Conservation (phyloP, 2,797 vertebrate species). For the Thalassophryne amazonica region DNA sequence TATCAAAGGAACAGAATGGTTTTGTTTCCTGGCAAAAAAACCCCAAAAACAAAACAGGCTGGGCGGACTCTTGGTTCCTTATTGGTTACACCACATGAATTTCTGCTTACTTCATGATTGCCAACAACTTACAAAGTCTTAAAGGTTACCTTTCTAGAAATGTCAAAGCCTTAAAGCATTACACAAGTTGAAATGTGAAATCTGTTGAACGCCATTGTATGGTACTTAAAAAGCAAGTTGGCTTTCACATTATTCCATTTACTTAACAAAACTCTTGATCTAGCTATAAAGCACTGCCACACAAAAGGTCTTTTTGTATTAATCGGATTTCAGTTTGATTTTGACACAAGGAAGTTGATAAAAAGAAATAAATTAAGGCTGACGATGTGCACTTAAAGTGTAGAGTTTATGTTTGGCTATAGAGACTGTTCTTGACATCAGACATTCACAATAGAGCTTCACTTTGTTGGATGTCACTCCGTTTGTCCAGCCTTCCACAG, state of each 20-base stretch:
- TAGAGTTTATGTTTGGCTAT: constrained; percentile 1
- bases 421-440: constrained; percentile 9
- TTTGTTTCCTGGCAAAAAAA: constrained; percentile 17
- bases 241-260: not conserved
- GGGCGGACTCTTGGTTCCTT: not conserved
- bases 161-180: constrained; percentile 21
- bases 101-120: constrained; percentile 19
- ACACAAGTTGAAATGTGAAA: not conserved
- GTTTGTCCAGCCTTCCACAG: constrained; percentile 25
- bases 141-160: not conserved
- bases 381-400: not conserved
- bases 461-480: constrained; percentile 27
- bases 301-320: not conserved
- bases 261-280: not conserved
- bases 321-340: constrained; percentile 8
- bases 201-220: no score
- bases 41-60: no score
- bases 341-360: not conserved
- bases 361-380: constrained; percentile 5
- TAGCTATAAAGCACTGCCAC: not conserved
- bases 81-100: constrained; percentile 11
- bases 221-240: not conserved
- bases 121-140: constrained; percentile 1
- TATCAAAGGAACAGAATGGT: constrained; percentile 16
- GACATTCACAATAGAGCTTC: constrained; percentile 17